Percentiles rank a stretch among this genome's conserved stretches.
Evolutionary conservation across 1,140 invertebrate species (phyloP).

Genomic region (Lepidurus couesii): DNA sequence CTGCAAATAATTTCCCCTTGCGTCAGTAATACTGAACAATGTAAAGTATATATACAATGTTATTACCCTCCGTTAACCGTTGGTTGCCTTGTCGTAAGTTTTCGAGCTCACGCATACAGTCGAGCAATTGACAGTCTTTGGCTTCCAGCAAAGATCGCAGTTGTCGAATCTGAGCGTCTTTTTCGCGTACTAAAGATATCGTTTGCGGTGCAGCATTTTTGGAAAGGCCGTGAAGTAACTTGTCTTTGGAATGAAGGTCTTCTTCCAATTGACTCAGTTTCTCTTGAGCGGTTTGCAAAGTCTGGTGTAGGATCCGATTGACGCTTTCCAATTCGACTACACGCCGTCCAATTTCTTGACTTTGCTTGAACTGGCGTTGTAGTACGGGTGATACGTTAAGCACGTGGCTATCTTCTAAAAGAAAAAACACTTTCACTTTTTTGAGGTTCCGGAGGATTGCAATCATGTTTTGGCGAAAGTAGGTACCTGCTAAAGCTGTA

Average conservation of each 20-base stretch:
- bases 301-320: not conserved
- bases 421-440: not conserved
- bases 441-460: too few relatives aligned
- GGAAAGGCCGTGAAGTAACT: not conserved
- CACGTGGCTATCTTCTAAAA: not conserved
- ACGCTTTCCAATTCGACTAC: not conserved
- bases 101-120: conserved; percentile 30
- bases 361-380: conserved; percentile 11
- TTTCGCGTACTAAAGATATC: conserved; percentile 21
- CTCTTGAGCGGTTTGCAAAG: not conserved
- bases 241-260: not conserved
- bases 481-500: not conserved
- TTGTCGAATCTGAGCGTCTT: conserved; percentile 30
- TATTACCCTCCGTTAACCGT: conserved; percentile 24
- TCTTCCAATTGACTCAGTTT: not conserved
- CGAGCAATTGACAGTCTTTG: conserved; percentile 28
- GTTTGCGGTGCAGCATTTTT: conserved; percentile 11
- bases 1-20: not conserved
- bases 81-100: conserved; percentile 26
- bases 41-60: not conserved
- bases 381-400: not conserved
- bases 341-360: not conserved
- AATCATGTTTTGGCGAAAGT: not conserved
- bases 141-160: conserved; percentile 15
- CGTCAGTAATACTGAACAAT: not conserved